Percentiles rank a stretch among this genome's conserved stretches.
These are phyloP conservation scores for Charadrius vociferus DNA, from an alignment of 2,113 vertebrate species.

Conservation along the genomic window DNA sequence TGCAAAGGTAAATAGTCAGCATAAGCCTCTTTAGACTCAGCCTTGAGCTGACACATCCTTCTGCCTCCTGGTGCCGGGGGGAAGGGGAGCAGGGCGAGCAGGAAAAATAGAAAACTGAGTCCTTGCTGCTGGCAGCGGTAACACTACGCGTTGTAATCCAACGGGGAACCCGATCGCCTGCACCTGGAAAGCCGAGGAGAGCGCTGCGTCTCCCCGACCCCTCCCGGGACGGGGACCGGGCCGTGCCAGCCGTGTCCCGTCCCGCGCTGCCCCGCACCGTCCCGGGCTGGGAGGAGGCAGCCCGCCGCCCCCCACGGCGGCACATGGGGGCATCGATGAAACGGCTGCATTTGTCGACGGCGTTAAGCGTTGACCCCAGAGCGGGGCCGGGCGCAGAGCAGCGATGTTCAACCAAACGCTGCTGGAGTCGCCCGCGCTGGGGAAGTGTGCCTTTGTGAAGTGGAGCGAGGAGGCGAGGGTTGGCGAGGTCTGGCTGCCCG, in stretches of 20 bases:
- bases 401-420: accelerated
- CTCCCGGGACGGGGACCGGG: not conserved
- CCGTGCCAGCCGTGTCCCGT: not conserved
- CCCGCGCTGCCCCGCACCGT: too few relatives aligned
- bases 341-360: accelerated
- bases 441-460: accelerated
- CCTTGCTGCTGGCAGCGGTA: not conserved
- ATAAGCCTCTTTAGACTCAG: slow-evolving; percentile 30
- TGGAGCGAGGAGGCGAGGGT: not conserved
- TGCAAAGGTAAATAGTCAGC: not conserved
- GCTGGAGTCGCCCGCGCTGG: not conserved
- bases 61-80: not conserved
- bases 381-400: accelerated
- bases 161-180: not conserved
- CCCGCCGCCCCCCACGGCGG: accelerated
- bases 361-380: accelerated
- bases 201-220: not conserved
- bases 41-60: not conserved
- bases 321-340: accelerated
- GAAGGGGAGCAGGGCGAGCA: not conserved
- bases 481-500: accelerated
- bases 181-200: not conserved
- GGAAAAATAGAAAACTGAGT: not conserved
- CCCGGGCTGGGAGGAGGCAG: not conserved
- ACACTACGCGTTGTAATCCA: accelerated